Percentiles rank a stretch among this genome's conserved stretches.
phyloP scores from a whole-genome alignment of 2,888 invertebrate species.

The Dasypolia templi region DNA sequence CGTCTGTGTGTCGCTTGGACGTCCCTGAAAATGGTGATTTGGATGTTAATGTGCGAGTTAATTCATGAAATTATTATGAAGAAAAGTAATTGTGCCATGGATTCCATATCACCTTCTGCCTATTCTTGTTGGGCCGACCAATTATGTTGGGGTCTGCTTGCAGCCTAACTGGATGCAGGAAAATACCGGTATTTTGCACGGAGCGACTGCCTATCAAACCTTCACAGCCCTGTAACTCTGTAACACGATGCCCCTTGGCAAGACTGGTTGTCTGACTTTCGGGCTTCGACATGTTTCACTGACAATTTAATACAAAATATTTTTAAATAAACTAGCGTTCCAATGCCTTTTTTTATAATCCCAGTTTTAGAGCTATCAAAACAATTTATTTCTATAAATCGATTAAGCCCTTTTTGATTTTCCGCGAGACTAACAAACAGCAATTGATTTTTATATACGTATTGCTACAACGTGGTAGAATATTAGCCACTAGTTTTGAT shows the following conservation, averaged over 20 bases:
- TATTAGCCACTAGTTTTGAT: slow-evolving; percentile 2
- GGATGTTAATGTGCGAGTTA: not conserved
- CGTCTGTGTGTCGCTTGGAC: not conserved
- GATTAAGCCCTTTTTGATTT: no score
- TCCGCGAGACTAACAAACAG: no score
- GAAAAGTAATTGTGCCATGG: not conserved
- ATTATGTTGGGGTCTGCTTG: not conserved
- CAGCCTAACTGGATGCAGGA: not conserved
- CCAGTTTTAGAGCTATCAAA: no score
- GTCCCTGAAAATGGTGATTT: not conserved
- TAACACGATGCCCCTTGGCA: not conserved
- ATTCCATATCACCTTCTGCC: not conserved
- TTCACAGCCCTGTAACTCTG: not conserved
- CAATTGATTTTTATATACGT: no score
- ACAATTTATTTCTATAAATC: no score
- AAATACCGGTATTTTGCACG: not conserved
- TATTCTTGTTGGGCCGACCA: not conserved
- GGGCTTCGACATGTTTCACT: not conserved
- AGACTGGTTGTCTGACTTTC: not conserved
- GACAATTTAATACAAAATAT: not conserved
- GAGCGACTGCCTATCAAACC: not conserved
- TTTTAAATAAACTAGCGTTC: no score
- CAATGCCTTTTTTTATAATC: no score
- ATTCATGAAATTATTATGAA: not conserved
- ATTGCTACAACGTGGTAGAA: not conserved